These are phyloP conservation scores for Brachionichthys hirsutus DNA, from an alignment of 2,113 vertebrate genomes.

Conservation along the genomic window DNA sequence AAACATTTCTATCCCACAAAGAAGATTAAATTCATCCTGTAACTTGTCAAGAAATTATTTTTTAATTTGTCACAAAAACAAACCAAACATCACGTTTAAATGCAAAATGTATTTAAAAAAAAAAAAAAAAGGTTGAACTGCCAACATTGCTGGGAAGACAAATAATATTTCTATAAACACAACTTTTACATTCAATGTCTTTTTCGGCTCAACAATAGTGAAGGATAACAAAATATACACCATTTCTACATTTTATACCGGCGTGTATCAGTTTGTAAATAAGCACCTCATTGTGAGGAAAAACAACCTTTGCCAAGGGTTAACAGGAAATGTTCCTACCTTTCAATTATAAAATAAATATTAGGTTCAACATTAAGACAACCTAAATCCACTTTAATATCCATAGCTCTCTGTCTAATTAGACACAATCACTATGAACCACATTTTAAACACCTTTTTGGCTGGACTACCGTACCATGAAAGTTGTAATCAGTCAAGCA, in stretches of 20 bases:
- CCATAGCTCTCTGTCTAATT: constrained; percentile 56
- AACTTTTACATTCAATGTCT: constrained; percentile 63
- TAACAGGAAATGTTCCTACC: constrained; percentile 65
- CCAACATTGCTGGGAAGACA: constrained; percentile 33
- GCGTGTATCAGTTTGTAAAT: constrained; percentile 67
- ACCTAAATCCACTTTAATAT: constrained; percentile 37
- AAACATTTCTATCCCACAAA: background rate
- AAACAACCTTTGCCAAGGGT: constrained; percentile 69
- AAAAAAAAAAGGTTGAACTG: constrained; percentile 38
- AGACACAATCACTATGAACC: constrained; percentile 56
- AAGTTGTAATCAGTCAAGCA: constrained; percentile 22
- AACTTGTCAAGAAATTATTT: background rate
- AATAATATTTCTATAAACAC: constrained; percentile 11
- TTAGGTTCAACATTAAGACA: constrained; percentile 46
- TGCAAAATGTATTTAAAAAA: constrained; percentile 53
- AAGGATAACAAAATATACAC: constrained; percentile 30
- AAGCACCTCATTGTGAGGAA: constrained; percentile 80
- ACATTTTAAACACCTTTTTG: constrained; percentile 19
- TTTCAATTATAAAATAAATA: constrained; percentile 65
- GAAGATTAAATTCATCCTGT: background rate
- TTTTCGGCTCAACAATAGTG: constrained; percentile 54
- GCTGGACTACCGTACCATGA: constrained; percentile 23
- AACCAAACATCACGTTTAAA: constrained; percentile 33
- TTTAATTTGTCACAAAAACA: no score
- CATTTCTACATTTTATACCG: constrained; percentile 49